These are phyloP conservation scores for Terrapene triunguis DNA, from an alignment of 2,113 vertebrate genomes.

Conservation along the genomic window DNA sequence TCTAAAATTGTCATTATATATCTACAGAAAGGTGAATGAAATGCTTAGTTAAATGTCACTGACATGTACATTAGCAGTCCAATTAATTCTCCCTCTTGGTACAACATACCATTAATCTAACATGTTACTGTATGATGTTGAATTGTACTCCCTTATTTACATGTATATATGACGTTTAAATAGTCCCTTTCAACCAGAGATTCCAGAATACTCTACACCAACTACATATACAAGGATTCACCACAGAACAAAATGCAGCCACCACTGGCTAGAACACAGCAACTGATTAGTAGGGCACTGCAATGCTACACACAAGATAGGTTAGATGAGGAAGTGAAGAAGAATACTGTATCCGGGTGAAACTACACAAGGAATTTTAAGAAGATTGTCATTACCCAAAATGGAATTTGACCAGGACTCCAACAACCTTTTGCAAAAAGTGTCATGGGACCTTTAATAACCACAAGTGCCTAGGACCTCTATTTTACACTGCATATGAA, in stretches of 20 bases:
- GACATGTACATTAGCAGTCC: neutral
- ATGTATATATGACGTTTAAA: neutral
- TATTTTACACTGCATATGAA: neutral
- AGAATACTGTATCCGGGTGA: rapidly evolving
- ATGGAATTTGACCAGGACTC: neutral
- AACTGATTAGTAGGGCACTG: neutral
- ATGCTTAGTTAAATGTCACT: neutral
- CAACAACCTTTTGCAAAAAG: neutral
- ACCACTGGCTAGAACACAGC: neutral
- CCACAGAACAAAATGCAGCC: neutral
- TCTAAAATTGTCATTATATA: neutral
- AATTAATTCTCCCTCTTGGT: neutral
- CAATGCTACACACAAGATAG: neutral
- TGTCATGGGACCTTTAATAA: neutral
- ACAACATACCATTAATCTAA: neutral
- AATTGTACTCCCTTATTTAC: neutral
- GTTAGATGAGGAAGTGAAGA: neutral
- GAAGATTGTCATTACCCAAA: neutral
- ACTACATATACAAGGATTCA: neutral
- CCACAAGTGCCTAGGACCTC: neutral
- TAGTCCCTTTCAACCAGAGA: neutral
- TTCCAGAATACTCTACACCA: neutral
- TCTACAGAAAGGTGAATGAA: neutral
- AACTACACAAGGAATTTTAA: neutral
- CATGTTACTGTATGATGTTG: neutral